Conservation (phyloP, 2,797 vertebrate genomes). For the Eospalax fontanierii region DNA sequence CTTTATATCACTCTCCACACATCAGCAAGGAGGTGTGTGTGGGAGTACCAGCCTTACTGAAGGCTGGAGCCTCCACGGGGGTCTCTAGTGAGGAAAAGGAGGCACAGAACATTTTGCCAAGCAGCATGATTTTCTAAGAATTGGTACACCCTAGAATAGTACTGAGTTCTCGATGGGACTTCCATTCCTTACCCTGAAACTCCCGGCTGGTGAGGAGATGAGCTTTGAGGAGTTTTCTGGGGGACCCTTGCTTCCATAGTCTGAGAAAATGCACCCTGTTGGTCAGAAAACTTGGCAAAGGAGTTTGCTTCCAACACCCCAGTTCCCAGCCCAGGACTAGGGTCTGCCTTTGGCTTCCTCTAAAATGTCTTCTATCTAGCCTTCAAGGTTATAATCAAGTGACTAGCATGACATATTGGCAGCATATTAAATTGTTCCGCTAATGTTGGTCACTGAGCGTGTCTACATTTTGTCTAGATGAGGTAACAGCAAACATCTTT, state of each 20-base stretch:
- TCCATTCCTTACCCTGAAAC: neutral
- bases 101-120: neutral
- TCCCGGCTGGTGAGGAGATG: no score
- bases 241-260: neutral
- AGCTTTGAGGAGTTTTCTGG: neutral
- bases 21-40: neutral
- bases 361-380: neutral
- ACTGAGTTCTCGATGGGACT: neutral
- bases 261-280: neutral
- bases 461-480: neutral
- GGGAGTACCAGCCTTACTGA: neutral
- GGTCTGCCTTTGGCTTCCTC: neutral
- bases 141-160: neutral
- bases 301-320: neutral
- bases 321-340: neutral
- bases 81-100: neutral
- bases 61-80: neutral
- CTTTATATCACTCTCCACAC: neutral
- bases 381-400: neutral
- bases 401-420: neutral
- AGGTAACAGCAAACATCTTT: neutral
- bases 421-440: neutral
- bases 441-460: neutral
- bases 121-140: neutral
- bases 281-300: neutral